Conservation (phyloP, 2,113 vertebrate species). For the Chaetops frenatus region DNA sequence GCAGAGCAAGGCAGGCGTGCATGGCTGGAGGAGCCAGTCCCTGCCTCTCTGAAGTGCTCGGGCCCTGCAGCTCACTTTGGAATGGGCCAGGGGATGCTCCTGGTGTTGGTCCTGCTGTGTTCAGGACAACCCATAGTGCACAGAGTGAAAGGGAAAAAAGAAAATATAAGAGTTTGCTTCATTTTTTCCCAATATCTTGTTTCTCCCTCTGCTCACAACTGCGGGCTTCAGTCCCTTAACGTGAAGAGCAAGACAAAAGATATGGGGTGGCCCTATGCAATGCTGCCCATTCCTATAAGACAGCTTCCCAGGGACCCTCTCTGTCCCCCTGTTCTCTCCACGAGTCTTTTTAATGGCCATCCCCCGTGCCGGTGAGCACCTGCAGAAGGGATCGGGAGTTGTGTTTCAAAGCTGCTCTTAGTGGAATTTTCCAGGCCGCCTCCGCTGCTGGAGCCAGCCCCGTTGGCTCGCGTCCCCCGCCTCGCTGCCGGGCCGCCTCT, state of each 20-base stretch:
- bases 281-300: not conserved
- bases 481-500: not conserved
- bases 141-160: not conserved
- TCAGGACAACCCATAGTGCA: not conserved
- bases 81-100: not conserved
- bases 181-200: not conserved
- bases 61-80: not conserved
- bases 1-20: not conserved
- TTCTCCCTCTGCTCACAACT: not conserved
- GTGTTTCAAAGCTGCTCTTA: conserved; percentile 53
- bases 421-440: conserved; percentile 64
- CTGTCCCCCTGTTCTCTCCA: not conserved
- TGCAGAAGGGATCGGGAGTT: conserved; percentile 50
- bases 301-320: not conserved
- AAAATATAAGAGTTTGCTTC: not conserved
- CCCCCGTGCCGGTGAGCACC: not conserved
- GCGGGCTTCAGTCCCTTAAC: not conserved
- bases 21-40: accelerated
- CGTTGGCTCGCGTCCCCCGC: conserved; percentile 6
- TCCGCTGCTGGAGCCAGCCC: conserved; percentile 33
- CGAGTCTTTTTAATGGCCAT: not conserved
- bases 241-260: not conserved
- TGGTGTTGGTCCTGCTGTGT: not conserved
- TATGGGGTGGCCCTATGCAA: accelerated
- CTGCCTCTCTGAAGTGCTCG: accelerated